These are phyloP conservation scores for Drosophila nikananu DNA, from an alignment of 1,140 invertebrate genomes.

Conservation along the genomic window DNA sequence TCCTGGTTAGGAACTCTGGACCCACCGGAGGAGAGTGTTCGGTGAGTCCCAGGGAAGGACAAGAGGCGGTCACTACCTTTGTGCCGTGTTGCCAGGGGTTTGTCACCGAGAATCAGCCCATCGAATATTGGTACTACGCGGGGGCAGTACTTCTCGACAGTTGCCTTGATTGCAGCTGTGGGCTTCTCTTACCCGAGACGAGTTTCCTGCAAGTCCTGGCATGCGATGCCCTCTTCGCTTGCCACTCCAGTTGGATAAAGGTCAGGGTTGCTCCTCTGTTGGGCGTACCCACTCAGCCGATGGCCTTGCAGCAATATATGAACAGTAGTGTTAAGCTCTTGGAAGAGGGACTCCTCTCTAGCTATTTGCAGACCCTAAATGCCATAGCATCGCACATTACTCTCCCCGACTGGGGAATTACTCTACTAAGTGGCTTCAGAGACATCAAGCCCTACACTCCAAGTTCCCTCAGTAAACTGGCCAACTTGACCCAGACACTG, in stretches of 20 bases:
- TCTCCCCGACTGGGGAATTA: not conserved
- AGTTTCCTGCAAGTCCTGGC: slow-evolving; percentile 26
- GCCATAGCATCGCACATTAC: slow-evolving; percentile 6
- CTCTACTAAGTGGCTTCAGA: not conserved
- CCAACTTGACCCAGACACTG: slow-evolving; percentile 48
- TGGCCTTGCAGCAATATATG: slow-evolving; percentile 8
- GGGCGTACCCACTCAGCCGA: not conserved
- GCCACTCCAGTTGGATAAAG: slow-evolving; percentile 1
- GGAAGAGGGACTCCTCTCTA: not conserved
- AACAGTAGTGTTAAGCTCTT: not conserved
- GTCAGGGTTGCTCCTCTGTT: slow-evolving; percentile 26
- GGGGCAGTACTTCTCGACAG: slow-evolving; percentile 16
- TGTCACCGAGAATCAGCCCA: not conserved
- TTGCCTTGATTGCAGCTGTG: slow-evolving; percentile 36
- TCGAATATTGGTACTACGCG: slow-evolving; percentile 48
- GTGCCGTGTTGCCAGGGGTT: slow-evolving; percentile 41
- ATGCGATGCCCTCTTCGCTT: slow-evolving; percentile 33
- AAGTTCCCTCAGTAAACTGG: slow-evolving; percentile 29
- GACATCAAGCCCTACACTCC: not conserved
- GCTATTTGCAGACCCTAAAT: slow-evolving; percentile 17
- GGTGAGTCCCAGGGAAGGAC: slow-evolving; percentile 16
- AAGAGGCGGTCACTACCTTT: slow-evolving; percentile 36
- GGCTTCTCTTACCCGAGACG: slow-evolving; percentile 13
- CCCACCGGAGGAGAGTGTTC: slow-evolving; percentile 15
- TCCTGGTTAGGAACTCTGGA: not conserved